Evolutionary conservation across 2,797 vertebrate species (phyloP).

Genomic region (Anguilla marmorata): DNA sequence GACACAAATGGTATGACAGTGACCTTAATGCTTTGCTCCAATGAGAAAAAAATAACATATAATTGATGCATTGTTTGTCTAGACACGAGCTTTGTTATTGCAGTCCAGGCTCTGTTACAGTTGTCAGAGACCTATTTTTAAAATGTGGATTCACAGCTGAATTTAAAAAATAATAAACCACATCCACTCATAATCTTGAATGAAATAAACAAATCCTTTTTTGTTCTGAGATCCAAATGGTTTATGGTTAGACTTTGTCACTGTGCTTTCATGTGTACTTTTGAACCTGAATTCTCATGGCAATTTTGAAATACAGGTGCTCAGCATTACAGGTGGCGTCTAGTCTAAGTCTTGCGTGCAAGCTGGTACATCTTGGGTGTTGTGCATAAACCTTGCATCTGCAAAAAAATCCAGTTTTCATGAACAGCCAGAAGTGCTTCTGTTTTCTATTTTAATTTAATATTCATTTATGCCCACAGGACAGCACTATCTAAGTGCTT

Average conservation of each 20-base stretch:
- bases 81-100: neutral
- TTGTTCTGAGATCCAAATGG: neutral
- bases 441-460: neutral
- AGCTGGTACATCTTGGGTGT: no score
- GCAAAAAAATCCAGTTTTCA: no score
- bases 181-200: neutral
- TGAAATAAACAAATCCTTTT: neutral
- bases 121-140: neutral
- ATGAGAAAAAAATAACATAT: no score
- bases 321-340: neutral
- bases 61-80: conserved; percentile 19
- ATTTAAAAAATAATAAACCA: neutral
- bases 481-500: neutral
- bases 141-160: neutral
- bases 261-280: neutral
- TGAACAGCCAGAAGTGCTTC: no score
- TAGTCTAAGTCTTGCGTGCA: no score
- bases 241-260: neutral
- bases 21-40: neutral
- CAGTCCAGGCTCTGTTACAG: neutral
- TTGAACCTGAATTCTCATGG: neutral
- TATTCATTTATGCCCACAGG: neutral
- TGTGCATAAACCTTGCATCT: no score
- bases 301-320: neutral
- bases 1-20: no score